A percentile compares a stretch with the other conserved stretches of the same genome.
These are phyloP conservation scores for Peromyscus attwateri DNA, from an alignment of 2,797 vertebrate genomes.

Conservation along the genomic window DNA sequence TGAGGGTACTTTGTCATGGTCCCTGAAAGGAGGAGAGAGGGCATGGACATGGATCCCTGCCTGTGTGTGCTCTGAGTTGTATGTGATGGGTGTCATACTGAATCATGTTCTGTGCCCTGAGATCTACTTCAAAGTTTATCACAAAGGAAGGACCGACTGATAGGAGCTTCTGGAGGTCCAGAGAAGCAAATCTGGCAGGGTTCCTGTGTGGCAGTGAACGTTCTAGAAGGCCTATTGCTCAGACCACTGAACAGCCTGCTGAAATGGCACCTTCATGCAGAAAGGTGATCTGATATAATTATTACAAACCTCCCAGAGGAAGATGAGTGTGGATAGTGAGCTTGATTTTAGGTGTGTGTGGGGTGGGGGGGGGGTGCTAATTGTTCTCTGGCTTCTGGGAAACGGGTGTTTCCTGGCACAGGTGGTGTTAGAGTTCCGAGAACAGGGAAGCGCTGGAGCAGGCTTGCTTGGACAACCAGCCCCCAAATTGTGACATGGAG, in stretches of 20 bases:
- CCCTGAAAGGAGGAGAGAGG: neutral
- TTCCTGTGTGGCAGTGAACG: no score
- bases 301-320: neutral
- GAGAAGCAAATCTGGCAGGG: neutral
- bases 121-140: neutral
- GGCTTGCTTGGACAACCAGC: neutral
- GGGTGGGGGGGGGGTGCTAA: neutral
- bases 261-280: rapidly evolving
- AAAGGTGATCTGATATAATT: neutral
- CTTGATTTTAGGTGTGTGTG: neutral
- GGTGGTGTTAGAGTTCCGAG: neutral
- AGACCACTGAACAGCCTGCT: neutral
- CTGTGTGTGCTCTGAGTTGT: neutral
- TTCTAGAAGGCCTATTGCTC: rapidly evolving
- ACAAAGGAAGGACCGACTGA: neutral
- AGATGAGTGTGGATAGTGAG: rapidly evolving
- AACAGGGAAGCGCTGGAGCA: neutral
- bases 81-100: rapidly evolving
- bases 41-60: rapidly evolving
- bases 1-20: neutral
- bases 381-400: neutral
- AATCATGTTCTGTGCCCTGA: rapidly evolving
- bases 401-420: neutral
- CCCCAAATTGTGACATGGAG: neutral
- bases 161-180: neutral